Base-by-base conservation (phyloP, 2,888 invertebrate species). In the Idaea dimidiata region DNA sequence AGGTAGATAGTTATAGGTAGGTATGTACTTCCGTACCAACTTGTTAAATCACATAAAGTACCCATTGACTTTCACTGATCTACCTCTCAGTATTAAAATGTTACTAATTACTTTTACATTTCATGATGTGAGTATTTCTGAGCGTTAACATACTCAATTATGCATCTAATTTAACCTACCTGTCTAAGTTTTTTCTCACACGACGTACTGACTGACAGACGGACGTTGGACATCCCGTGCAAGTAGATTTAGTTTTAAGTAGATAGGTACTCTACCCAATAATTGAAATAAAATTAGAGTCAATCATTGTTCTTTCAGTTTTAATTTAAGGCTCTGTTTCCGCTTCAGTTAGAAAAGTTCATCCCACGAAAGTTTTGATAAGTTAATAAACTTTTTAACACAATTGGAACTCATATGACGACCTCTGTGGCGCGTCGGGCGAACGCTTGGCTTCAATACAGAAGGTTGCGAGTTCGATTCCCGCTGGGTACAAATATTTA, bases 251-350 rank as follows among this genome's bases (percentile, higher is more conserved):
- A 24, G 5, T 24, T 24, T 24, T 24, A 24, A 24, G 24, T 24
- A 24, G 24, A 24, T 24, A 24, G 24, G 24, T 24, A 24, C 24
- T n/a, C 24, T 24, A 24, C 24, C 24, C 5, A 24, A 65, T 82
- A 85, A 86, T 83, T 81, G 81, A 83, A 85, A 82, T 78, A 81
- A 82, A 83, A 83, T 82, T 77, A 77, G 80, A 80, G 73, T 74
- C 68, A 75, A 76, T 76, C 71, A 74, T 76, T 76, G 67, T 74
- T 68, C 74, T 61, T 69, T 71, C 74, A 76, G 80, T 81, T 80
- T 78, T 72, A 73, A 75, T 76, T 72, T 72, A 68, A 71, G 74
- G 75, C 70, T 75, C 77, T 77, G 69, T 72, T 65, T 71, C 3
- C 24, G 24, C 5, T n/a, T n/a, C 5, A 24, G 24, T 24, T 24